Conservation (phyloP, 2,797 vertebrate species). For the Betta splendens region DNA sequence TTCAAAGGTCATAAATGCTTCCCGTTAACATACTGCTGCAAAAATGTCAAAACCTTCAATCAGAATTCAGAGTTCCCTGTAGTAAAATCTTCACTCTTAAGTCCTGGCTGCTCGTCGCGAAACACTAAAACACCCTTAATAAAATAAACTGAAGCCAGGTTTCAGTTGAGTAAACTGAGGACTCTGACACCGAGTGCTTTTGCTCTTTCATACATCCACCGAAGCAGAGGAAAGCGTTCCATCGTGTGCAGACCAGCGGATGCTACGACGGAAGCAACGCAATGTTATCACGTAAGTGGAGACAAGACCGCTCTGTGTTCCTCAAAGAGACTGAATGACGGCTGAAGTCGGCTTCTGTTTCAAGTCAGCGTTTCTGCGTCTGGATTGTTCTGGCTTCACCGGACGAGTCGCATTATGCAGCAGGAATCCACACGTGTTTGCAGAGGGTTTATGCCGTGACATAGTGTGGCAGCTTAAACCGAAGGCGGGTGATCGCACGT, state of each 20-base stretch:
- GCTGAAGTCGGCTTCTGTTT: neutral
- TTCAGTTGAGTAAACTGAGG: no score
- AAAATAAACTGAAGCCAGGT: no score
- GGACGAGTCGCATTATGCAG: neutral
- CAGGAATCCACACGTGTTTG: neutral
- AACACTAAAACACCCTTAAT: no score
- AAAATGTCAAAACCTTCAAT: slow-evolving; percentile 1
- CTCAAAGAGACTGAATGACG: neutral
- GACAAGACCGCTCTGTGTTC: no score
- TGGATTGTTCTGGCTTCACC: slow-evolving; percentile 2
- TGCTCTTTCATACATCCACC: no score
- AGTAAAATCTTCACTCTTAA: no score
- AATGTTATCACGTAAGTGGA: neutral
- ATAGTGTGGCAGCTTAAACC: slow-evolving; percentile 1
- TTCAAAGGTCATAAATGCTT: slow-evolving; percentile 1
- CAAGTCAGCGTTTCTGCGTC: neutral
- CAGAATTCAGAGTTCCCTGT: no score
- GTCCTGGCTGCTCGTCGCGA: no score
- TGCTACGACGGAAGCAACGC: neutral
- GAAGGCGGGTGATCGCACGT: slow-evolving; percentile 3
- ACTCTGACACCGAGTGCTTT: no score
- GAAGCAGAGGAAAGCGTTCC: slow-evolving; percentile 1
- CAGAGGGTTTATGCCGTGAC: neutral
- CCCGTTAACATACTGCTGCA: no score
- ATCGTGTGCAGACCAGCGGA: slow-evolving; percentile 1